Evolutionary conservation across 1,140 invertebrate species (phyloP), one percentile per base, ranked within the genome.

Genomic region (Zophobas morio): DNA sequence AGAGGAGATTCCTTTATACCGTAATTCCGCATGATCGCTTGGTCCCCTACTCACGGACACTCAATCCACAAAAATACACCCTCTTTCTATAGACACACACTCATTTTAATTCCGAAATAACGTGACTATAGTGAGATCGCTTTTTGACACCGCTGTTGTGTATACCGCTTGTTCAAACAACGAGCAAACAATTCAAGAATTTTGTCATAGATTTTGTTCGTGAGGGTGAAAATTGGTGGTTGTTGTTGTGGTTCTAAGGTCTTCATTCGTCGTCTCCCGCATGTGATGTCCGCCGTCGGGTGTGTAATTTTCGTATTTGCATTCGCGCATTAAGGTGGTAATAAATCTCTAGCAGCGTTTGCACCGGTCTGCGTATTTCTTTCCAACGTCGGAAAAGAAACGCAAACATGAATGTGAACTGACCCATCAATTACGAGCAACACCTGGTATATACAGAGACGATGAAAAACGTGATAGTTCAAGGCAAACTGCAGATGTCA

Each of bases 381-480:
- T 66, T 66, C 60, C 60, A 42, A 53, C 51, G 47, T 33, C 70
- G 51, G 47, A 60, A 74, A 74, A 74, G 72, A 74, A 74, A 74
- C 60, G 78, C 78, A 79, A 79, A 79, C 78, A 79, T 79, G 74
- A 70, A 74, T 56, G 60, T 78, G 71, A 60, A 73, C 78, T 76
- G 78, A 78, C 77, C 53, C 77, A 78, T 81, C 78, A 81, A 81
- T 81, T 81, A 80, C 74, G 53, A 76, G 70, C 77, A 81, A 82
- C 81, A 82, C 81, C 81, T 82, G 81, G 79, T 81, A 81, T 79
- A 79, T 73, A 49, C 40, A 49, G 37, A 74, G 77, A 77, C 79
- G 74, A 80, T 78, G 76, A 79, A 81, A 80, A 82, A 80, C 81
- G 81, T 82, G 81, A 82, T 82, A 82, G 81, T 82, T 82, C 81